A percentile compares a stretch with the other conserved stretches of the same genome.
These are phyloP conservation scores for Pongo abelii DNA, from an alignment of 2,113 vertebrate genomes.

Conservation along the genomic window DNA sequence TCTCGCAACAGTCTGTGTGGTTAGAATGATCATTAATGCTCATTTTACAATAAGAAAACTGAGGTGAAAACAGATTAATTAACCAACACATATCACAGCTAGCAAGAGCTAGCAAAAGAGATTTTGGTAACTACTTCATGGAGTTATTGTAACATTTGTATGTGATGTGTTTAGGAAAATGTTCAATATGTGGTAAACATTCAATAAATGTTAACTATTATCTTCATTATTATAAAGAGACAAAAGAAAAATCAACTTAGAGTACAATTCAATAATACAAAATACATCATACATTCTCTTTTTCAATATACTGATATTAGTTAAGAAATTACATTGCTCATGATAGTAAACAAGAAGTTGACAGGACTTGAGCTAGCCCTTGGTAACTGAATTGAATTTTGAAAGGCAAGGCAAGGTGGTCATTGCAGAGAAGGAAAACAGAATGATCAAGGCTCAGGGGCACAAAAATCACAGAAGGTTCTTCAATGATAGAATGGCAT, in stretches of 20 bases:
- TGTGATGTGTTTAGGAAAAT: background rate
- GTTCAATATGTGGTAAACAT: background rate
- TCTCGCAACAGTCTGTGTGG: fast-evolving
- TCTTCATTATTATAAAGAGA: background rate
- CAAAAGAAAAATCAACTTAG: background rate
- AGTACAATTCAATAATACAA: background rate
- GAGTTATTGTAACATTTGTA: background rate
- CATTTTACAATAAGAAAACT: background rate
- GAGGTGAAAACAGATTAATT: background rate
- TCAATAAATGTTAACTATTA: background rate
- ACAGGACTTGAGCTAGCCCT: background rate
- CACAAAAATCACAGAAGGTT: background rate
- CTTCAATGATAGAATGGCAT: background rate
- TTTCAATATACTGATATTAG: background rate
- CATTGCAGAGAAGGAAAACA: background rate
- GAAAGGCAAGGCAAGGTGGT: background rate
- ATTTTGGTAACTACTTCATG: background rate
- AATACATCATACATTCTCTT: background rate
- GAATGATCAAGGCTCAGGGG: background rate
- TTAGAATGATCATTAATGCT: background rate
- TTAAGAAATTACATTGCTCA: background rate
- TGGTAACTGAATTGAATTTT: background rate
- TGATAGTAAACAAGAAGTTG: background rate
- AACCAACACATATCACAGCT: background rate
- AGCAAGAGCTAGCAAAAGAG: background rate